phyloP scores from a whole-genome alignment of 2,113 vertebrate species.

The Zingel zingel region DNA sequence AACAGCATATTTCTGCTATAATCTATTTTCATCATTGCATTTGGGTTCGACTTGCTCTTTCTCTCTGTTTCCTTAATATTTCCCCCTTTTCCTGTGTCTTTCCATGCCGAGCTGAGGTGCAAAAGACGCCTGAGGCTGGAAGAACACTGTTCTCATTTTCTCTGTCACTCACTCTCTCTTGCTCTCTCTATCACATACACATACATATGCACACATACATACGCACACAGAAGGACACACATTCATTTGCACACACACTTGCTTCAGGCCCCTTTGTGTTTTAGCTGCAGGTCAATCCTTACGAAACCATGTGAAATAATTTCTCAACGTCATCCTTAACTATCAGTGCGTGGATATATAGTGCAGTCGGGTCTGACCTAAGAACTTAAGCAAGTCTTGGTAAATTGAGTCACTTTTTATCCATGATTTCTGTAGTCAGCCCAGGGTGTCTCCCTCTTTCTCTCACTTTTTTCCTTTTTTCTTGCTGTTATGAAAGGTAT shows the following conservation, averaged over 20 bases:
- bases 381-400: slow-evolving; percentile 38
- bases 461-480: not conserved
- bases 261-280: slow-evolving; percentile 52
- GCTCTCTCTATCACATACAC: not conserved
- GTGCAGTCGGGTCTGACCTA: slow-evolving; percentile 26
- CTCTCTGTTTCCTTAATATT: slow-evolving; percentile 4
- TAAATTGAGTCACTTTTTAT: slow-evolving; percentile 52
- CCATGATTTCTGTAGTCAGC: slow-evolving; percentile 12
- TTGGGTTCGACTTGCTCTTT: slow-evolving; percentile 6
- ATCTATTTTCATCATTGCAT: slow-evolving; percentile 31
- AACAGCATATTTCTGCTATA: slow-evolving; percentile 27
- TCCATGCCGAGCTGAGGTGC: slow-evolving; percentile 29
- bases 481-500: slow-evolving; percentile 17
- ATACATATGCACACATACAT: not conserved
- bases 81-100: slow-evolving; percentile 1
- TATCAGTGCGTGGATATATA: slow-evolving; percentile 49
- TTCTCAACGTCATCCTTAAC: slow-evolving; percentile 63
- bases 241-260: not conserved
- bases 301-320: slow-evolving; percentile 77
- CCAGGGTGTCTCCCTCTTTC: not conserved
- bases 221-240: not conserved
- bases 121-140: slow-evolving; percentile 57
- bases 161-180: not conserved
- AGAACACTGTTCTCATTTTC: slow-evolving; percentile 24
- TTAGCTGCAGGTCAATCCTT: slow-evolving; percentile 71